Evolutionary conservation across 2,797 vertebrate species (phyloP), one percentile per base, ranked within the genome.

Genomic region (Xiphophorus birchmanni): DNA sequence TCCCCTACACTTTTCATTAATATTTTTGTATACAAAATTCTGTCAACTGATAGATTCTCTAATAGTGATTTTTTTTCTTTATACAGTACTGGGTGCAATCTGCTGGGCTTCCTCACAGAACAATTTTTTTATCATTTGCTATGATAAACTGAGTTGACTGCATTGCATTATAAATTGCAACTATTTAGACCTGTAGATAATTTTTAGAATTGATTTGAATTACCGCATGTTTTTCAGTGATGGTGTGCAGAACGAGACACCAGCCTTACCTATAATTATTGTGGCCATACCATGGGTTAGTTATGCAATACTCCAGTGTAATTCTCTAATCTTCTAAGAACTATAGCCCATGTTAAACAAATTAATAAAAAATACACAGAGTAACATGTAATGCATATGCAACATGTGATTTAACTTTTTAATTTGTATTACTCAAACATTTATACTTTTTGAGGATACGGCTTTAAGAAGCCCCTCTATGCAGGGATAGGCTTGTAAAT

Each of bases 401-500:
- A 21, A 35, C 7, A 37, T 40, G 17, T 23, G 3, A 58, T 12
- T 23, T 52, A 52, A 15, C 29, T 35, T 63, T 21, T 23, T 52
- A 9, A 15, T 32, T 63, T 63, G 17, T 37, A 21, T 67, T 37
- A 65, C 60, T 65, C 29, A 65, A 35, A 65, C 10, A 35, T 35
- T 32, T 65, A 35, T 17, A 37, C 6, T 65, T 65, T 37, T 65
- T 65, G n/a, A 37, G 2, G 5, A 21, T 65, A 21, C 13, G 65
- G 21, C 15, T 69, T 69, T 69, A 26, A 37, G 15, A 37, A 18
- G 77, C 35, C 63, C 52, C 74, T 83, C 86, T 87, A 83, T 88
- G 89, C 84, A 78, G 77, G 63, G 56, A 42, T 45, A 42, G 67
- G 82, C 32, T 79, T 76, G 73, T 35, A 83, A 79, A 74, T 79